A percentile compares a stretch with the other conserved stretches of the same genome.
Conservation (phyloP, 2,888 invertebrate species). For the Macrophya alboannulata region DNA sequence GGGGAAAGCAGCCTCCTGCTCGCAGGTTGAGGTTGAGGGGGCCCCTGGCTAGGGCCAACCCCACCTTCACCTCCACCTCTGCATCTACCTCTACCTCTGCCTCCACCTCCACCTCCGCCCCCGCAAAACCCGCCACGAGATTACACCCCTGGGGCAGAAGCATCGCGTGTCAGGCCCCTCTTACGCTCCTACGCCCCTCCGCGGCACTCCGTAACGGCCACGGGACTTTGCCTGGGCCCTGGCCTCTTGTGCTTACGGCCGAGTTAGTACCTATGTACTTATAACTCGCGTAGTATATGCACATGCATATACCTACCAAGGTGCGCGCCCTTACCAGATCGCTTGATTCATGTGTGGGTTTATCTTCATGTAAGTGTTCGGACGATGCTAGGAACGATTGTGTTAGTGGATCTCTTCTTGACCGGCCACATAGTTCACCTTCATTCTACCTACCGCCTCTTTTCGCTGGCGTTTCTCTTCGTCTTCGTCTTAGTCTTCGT, state of each 20-base stretch:
- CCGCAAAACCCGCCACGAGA: slow-evolving; percentile 71
- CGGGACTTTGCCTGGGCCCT: slow-evolving; percentile 60
- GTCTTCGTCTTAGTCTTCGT: background rate
- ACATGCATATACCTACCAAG: background rate
- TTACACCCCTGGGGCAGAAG: slow-evolving; percentile 77
- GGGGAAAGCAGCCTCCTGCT: slow-evolving; percentile 40
- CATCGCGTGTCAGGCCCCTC: slow-evolving; percentile 79
- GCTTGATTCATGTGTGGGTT: slow-evolving; percentile 6
- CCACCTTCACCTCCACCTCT: slow-evolving; percentile 61
- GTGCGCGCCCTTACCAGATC: slow-evolving; percentile 11
- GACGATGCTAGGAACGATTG: slow-evolving; percentile 2
- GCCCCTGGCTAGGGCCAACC: slow-evolving; percentile 48
- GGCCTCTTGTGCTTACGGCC: slow-evolving; percentile 51
- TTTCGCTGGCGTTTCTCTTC: slow-evolving; percentile 11
- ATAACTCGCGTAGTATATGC: slow-evolving; percentile 8
- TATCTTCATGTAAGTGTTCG: background rate
- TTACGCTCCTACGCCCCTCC: slow-evolving; percentile 68
- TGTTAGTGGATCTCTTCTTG: slow-evolving; percentile 33
- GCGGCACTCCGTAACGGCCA: slow-evolving; percentile 58
- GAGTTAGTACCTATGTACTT: slow-evolving; percentile 46
- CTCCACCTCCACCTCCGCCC: slow-evolving; percentile 66
- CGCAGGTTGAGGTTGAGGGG: slow-evolving; percentile 43
- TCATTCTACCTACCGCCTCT: slow-evolving; percentile 30
- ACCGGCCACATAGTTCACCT: slow-evolving; percentile 47
- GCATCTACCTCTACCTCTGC: slow-evolving; percentile 59